A percentile compares a stretch with the other conserved stretches of the same genome.
Conservation (phyloP, 2,888 invertebrate genomes). For the Horisme vitalbata region DNA sequence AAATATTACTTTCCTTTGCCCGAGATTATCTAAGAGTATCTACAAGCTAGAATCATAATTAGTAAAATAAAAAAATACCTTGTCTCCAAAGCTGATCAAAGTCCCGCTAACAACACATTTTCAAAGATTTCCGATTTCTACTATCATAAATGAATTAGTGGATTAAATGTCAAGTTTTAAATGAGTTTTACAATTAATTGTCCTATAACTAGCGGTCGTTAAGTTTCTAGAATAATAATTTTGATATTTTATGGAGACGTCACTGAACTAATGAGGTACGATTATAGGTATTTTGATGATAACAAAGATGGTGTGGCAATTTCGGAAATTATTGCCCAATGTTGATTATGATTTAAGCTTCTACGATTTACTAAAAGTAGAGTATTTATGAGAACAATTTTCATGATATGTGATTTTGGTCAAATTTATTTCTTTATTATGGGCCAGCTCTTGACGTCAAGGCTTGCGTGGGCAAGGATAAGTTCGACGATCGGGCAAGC, state of each 20-base stretch:
- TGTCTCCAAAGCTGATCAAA: not conserved
- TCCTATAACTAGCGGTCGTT: constrained; percentile 25
- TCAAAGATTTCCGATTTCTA: constrained; percentile 5
- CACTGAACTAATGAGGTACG: constrained; percentile 22
- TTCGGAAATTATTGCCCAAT: constrained; percentile 5
- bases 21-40: no score
- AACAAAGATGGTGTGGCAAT: constrained; percentile 2
- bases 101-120: not conserved
- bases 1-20: no score
- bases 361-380: no score
- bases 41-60: no score
- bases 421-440: no score
- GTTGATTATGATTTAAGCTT: constrained; percentile 1
- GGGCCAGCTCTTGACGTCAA: no score
- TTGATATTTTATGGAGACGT: constrained; percentile 24
- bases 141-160: constrained; percentile 26
- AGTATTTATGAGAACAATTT: no score
- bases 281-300: constrained; percentile 13
- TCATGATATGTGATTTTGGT: no score
- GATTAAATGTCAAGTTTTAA: constrained; percentile 27
- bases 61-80: no score
- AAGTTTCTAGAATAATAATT: constrained; percentile 24
- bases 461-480: no score
- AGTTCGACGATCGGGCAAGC: no score
- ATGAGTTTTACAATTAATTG: constrained; percentile 33